Conservation (phyloP, 2,888 invertebrate genomes). For the Anoncus sp. region DNA sequence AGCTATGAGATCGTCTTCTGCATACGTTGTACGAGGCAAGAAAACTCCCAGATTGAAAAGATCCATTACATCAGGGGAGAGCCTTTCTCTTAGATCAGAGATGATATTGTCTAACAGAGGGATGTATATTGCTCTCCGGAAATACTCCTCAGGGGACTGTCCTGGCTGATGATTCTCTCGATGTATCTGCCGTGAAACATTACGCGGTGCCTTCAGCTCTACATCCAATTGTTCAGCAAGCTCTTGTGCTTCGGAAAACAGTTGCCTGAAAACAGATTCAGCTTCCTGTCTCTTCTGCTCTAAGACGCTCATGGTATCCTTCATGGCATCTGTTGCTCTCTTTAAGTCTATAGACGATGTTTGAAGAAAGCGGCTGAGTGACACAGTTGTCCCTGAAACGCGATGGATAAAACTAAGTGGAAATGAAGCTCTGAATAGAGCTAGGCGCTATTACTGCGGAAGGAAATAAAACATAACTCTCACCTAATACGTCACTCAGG, state of each 20-base stretch:
- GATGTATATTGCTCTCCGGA: constrained; percentile 69
- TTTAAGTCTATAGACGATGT: constrained; percentile 69
- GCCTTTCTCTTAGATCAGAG: constrained; percentile 63
- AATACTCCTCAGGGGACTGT: constrained; percentile 66
- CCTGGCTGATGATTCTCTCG: constrained; percentile 64
- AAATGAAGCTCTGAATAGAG: too few species aligned
- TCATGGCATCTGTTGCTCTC: constrained; percentile 69
- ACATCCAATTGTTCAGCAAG: constrained; percentile 69
- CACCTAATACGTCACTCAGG: constrained; percentile 43
- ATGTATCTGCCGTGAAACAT: constrained; percentile 64
- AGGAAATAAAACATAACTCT: background rate
- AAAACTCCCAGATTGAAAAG: constrained; percentile 68
- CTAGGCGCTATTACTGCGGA: too few species aligned
- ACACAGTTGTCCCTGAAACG: constrained; percentile 2
- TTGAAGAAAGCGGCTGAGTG: constrained; percentile 55
- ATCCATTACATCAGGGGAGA: constrained; percentile 68
- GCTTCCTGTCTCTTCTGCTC: constrained; percentile 67
- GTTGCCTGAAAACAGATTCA: constrained; percentile 65
- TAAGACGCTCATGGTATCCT: constrained; percentile 67
- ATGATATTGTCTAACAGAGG: constrained; percentile 73
- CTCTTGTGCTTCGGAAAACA: constrained; percentile 69
- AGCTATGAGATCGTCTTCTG: too few species aligned
- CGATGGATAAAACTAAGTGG: too few species aligned
- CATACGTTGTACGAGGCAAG: constrained; percentile 50
- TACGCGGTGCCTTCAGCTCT: constrained; percentile 67